Base-by-base conservation (phyloP, 2,797 vertebrate genomes). In the Mionectes olivaceus region DNA sequence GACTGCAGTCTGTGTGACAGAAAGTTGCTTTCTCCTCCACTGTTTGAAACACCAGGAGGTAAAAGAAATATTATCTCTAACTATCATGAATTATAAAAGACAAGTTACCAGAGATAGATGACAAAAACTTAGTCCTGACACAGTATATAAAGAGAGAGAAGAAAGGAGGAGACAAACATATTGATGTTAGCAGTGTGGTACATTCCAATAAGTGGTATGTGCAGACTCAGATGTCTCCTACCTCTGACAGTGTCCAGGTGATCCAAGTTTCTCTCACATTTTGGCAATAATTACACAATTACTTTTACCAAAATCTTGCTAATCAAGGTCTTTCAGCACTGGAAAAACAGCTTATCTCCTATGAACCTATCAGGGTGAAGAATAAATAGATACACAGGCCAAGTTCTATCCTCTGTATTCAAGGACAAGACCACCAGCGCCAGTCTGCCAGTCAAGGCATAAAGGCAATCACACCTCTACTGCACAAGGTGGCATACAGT, bases 201-300 rank as follows among this genome's bases (percentile, higher is more conserved):
- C 17, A 79, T 37, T 28, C 24, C 52, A 32, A 53, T 4, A 18
- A 74, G 32, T 5, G 12, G 41, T 50, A 93, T 0, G 0, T 13
- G 22, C 33, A 70, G 13, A 68, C 35, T 24, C 33, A 84, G 14
- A 11, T 10, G 1, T 33, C 61, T 56, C 57, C 23, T 33, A 57
- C 28, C 35, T 56, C 55, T 75, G 39, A 68, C 17, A 61, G 47
- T 19, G 53, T 11, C 19, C 27, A 70, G 70, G 55, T 2, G 8
- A 70, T 25, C 12, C 37, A 80, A 57, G 14, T 27, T 59, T 50
- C 37, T 73, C 39, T 70, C 28, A n/a, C 5, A 2, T 70, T 89
- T 83, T 13, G 3, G 16, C 52, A 89, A 65, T 22, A 84, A 59
- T 27, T 39, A 57, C 23, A 44, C 22, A 33, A 63, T 13, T 4